Conservation (phyloP, 2,113 vertebrate genomes). For the Meriones unguiculatus region DNA sequence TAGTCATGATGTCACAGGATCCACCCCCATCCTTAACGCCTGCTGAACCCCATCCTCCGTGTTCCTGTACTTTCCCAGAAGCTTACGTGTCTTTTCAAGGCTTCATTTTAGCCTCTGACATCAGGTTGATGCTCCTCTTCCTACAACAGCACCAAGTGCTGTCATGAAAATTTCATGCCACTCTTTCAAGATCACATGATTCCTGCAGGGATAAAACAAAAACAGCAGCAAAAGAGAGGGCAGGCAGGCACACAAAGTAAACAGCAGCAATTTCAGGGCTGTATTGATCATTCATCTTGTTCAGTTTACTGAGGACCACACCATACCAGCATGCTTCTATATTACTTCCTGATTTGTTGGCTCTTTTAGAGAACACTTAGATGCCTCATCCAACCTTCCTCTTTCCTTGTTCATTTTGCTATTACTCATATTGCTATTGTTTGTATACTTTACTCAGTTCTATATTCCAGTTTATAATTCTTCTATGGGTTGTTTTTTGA, state of each 20-base stretch:
- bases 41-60: not conserved
- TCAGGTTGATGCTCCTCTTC: not conserved
- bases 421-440: not conserved
- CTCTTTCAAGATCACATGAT: not conserved
- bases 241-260: not conserved
- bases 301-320: not conserved
- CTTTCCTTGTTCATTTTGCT: not conserved
- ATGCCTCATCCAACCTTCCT: not conserved
- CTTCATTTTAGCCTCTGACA: not conserved
- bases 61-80: not conserved
- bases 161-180: not conserved
- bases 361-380: not conserved
- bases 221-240: not conserved
- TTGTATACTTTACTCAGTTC: not conserved
- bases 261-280: not conserved
- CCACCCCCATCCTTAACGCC: not conserved
- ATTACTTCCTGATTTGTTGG: not conserved
- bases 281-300: not conserved
- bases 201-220: not conserved
- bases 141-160: not conserved
- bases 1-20: not conserved
- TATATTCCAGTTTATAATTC: conserved; percentile 4
- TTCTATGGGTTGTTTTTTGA: not conserved
- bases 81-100: not conserved
- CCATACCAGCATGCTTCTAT: not conserved